phyloP scores from a whole-genome alignment of 2,797 vertebrate genomes.

The Clarias laeviceps region DNA sequence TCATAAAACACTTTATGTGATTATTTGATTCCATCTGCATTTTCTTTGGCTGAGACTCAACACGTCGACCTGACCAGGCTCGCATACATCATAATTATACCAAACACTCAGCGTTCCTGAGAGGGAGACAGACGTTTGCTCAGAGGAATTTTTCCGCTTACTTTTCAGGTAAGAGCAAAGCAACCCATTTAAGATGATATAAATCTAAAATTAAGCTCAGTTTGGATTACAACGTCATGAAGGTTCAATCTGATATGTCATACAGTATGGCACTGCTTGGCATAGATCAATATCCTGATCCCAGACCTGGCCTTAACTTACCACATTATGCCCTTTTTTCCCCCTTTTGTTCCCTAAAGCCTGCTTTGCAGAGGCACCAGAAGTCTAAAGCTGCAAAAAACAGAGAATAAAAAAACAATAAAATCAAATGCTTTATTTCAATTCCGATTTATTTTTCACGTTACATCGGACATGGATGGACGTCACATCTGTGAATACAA shows the following conservation, averaged over 20 bases:
- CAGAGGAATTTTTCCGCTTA: not conserved
- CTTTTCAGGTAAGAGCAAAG: not conserved
- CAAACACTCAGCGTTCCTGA: not conserved
- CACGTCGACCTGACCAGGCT: not conserved
- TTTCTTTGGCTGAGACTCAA: not conserved
- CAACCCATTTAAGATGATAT: not conserved
- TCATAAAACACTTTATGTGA: not conserved
- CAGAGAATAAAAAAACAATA: not conserved
- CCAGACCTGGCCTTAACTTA: not conserved
- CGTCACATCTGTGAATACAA: constrained; percentile 63
- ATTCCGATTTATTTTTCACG: constrained; percentile 55
- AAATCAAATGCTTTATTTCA: constrained; percentile 9
- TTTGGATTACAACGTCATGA: not conserved
- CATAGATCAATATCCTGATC: not conserved
- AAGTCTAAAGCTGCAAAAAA: not conserved
- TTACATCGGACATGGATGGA: constrained; percentile 56
- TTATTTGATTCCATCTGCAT: not conserved
- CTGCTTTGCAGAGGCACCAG: not conserved
- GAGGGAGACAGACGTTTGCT: not conserved
- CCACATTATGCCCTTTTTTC: not conserved
- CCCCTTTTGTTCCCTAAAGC: not conserved
- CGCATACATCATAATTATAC: not conserved
- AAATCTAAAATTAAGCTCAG: not conserved
- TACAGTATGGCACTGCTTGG: not conserved
- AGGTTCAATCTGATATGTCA: not conserved